Evolutionary conservation across 2,113 vertebrate genomes (phyloP).

Genomic region (Lycocorax pyrrhopterus): DNA sequence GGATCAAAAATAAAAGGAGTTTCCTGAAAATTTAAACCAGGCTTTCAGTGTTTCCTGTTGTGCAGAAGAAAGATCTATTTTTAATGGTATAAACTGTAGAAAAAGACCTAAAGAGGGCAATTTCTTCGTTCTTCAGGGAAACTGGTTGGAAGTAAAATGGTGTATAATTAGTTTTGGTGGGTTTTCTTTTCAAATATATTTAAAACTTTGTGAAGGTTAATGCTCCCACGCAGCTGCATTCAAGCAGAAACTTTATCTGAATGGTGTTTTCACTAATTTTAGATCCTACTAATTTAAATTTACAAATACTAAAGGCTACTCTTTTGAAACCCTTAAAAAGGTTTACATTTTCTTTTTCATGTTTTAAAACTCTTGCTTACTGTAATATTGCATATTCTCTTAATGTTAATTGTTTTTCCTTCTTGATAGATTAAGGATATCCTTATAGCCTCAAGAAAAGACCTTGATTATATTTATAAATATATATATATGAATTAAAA

Average conservation of each 20-base stretch:
- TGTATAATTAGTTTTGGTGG: conserved; percentile 50
- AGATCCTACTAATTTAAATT: conserved; percentile 38
- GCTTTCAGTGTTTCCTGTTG: conserved; percentile 53
- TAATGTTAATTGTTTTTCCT: background rate
- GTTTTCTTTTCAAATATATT: conserved; percentile 41
- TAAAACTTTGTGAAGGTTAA: conserved; percentile 53
- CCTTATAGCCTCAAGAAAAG: background rate
- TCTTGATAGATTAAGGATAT: background rate
- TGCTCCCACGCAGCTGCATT: conserved; percentile 30
- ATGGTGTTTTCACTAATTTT: conserved; percentile 30
- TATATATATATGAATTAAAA: background rate
- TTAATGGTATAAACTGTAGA: conserved; percentile 49
- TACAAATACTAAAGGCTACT: conserved; percentile 1
- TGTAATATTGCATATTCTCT: background rate
- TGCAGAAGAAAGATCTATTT: conserved; percentile 53
- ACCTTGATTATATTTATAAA: background rate
- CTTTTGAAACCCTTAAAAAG: conserved; percentile 20
- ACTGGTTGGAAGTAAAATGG: conserved; percentile 45
- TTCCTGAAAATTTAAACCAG: conserved; percentile 59
- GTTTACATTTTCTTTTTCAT: background rate
- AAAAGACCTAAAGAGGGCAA: conserved; percentile 52
- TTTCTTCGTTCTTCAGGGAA: conserved; percentile 49
- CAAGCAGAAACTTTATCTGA: conserved; percentile 38
- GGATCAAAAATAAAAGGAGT: conserved; percentile 56
- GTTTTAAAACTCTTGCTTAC: background rate